Base-by-base conservation (phyloP, 92 coral and sea anemone genomes). In the Meandrina meandrites region DNA sequence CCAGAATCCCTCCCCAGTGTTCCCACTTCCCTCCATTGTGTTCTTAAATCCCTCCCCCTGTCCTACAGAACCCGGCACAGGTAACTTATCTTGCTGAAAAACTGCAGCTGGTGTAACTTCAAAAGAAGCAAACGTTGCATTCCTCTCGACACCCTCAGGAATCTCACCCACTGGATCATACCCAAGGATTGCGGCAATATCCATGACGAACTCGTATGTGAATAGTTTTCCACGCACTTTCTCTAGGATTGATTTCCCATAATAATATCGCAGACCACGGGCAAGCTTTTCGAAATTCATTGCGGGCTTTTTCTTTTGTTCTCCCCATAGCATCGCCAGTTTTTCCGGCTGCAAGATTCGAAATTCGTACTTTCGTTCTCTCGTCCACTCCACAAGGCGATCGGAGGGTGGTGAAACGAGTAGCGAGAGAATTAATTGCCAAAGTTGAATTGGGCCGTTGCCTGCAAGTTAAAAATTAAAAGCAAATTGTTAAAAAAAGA, bases 211-310 rank as follows among this genome's bases (percentile, higher is more conserved):
- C 66, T 84, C 36, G 16, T 84, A 84, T 1, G 87, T 84, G 28
- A 34, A 73, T 56, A 73, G 80, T 73, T 75, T 56, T 15, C 87
- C 87, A 75, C 71, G 80, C 17, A 84, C 87, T 30, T 84, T 84
- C 54, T 75, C 76, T 71, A 84, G 24, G 56, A 84, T 54, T 18
- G 87, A 74, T 70, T 84, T 84, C 57, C 76, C 80, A 14, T 84
- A 84, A 27, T 84, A 84, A 32, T 84, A 84, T 37, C 87, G 72
- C 19, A 84, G 27, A 78, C 87, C 50, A 16, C 87, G 87, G 19
- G 80, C 70, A 18, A 84, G 87, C 73, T 84, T 84, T 21, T 54
- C 74, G 53, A 73, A 84, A 45, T 37, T 84, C 87, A 84, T 84
- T 57, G 79, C 58, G 0, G 87, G 79, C 15, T 84, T 84, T 48